Percentiles rank a stretch among this genome's conserved stretches.
These are phyloP conservation scores for Labeo rohita DNA, from an alignment of 2,113 vertebrate species.

Conservation along the genomic window DNA sequence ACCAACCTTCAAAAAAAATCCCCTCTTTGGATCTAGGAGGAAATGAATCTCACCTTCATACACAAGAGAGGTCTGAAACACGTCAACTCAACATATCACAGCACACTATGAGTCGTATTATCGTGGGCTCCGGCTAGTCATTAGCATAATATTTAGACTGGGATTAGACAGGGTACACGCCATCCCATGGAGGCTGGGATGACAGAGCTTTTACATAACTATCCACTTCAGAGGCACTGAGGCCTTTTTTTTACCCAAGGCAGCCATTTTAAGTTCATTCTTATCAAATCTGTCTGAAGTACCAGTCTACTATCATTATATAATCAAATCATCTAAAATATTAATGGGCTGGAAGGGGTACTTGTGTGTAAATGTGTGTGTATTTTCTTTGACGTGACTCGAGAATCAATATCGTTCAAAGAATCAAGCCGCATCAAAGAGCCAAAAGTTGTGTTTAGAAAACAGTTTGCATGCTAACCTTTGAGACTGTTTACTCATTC, in stretches of 20 bases:
- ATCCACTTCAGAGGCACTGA: background rate
- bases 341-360: background rate
- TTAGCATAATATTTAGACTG: constrained; percentile 54
- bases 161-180: constrained; percentile 14
- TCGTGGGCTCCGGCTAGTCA: constrained; percentile 19
- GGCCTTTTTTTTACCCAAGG: background rate
- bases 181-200: constrained; percentile 27
- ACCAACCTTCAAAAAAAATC: background rate
- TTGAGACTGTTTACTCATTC: constrained; percentile 17
- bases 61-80: background rate
- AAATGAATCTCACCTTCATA: background rate
- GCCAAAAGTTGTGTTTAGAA: background rate
- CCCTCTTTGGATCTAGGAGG: background rate
- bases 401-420: background rate
- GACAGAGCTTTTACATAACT: constrained; percentile 8
- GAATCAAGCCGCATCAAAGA: background rate
- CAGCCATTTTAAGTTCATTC: constrained; percentile 22
- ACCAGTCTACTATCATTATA: background rate
- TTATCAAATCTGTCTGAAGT: constrained; percentile 9
- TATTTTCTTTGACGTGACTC: background rate
- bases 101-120: constrained; percentile 6
- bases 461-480: background rate
- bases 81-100: constrained; percentile 15
- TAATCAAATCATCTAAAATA: constrained; percentile 26
- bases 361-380: constrained; percentile 31